Percentiles rank a stretch among this genome's conserved stretches.
These are phyloP conservation scores for Protobothrops flavoviridis DNA, from an alignment of 2,113 vertebrate species.

Conservation along the genomic window DNA sequence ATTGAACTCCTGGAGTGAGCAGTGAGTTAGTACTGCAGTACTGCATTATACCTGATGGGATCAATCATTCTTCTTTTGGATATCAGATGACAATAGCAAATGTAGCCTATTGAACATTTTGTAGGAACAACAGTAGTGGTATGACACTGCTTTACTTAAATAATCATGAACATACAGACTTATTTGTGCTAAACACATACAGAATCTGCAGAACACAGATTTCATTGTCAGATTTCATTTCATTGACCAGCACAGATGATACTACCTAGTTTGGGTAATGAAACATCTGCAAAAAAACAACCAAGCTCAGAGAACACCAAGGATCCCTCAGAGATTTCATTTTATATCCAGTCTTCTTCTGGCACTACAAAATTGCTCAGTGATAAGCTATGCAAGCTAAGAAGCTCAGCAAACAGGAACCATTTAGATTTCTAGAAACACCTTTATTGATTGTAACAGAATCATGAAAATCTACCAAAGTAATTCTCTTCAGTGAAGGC, in stretches of 20 bases:
- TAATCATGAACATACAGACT: not conserved
- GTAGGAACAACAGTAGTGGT: not conserved
- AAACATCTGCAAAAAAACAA: not conserved
- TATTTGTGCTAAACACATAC: not conserved
- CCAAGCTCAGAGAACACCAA: not conserved
- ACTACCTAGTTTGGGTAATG: not conserved
- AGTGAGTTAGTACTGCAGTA: not conserved
- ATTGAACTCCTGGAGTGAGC: not conserved
- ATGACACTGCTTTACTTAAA: not conserved
- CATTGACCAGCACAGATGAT: not conserved
- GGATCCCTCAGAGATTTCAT: not conserved
- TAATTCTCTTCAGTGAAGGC: not conserved
- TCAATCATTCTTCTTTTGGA: not conserved
- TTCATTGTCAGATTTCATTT: not conserved
- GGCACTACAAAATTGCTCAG: not conserved
- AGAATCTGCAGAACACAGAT: not conserved
- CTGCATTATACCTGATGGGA: not conserved
- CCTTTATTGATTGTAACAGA: not conserved
- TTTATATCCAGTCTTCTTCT: not conserved
- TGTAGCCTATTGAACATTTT: not conserved
- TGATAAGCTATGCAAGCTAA: not conserved
- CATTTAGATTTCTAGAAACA: not conserved
- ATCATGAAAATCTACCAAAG: not conserved
- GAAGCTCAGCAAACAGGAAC: not conserved
- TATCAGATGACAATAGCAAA: constrained; percentile 2